Percentiles rank a stretch among this genome's conserved stretches.
Conservation (phyloP, 1,140 invertebrate species). For the Drosophila pallidifrons region DNA sequence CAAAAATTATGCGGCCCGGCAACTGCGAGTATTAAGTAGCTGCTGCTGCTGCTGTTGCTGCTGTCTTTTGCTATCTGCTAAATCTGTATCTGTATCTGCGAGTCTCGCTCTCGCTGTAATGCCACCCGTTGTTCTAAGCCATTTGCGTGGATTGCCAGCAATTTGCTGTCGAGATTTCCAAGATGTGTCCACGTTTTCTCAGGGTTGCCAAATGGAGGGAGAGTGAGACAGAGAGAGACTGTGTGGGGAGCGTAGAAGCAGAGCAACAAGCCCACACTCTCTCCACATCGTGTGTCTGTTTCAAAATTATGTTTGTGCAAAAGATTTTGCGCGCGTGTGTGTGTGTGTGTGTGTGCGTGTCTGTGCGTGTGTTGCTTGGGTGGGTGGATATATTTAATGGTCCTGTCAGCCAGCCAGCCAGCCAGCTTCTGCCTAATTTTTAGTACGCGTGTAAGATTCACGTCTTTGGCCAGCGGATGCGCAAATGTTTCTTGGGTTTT, state of each 20-base stretch:
- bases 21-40: slow-evolving; percentile 54
- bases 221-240: too few species aligned
- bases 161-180: slow-evolving; percentile 81
- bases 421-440: slow-evolving; percentile 46
- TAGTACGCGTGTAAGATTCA: slow-evolving; percentile 45
- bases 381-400: slow-evolving; percentile 27
- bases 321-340: slow-evolving; percentile 66
- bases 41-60: too few species aligned
- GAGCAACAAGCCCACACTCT: slow-evolving; percentile 21
- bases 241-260: background rate
- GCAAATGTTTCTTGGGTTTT: slow-evolving; percentile 47
- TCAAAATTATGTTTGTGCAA: slow-evolving; percentile 84
- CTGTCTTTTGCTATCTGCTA: slow-evolving; percentile 4
- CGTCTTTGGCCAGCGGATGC: slow-evolving; percentile 62
- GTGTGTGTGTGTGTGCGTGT: slow-evolving; percentile 14
- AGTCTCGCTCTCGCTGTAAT: slow-evolving; percentile 44
- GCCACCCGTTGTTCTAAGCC: slow-evolving; percentile 83
- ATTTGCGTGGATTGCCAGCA: slow-evolving; percentile 84
- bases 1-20: slow-evolving; percentile 73
- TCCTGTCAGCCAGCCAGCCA: slow-evolving; percentile 28
- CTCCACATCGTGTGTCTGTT: slow-evolving; percentile 72
- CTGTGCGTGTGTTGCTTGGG: slow-evolving; percentile 25
- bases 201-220: background rate
- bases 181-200: slow-evolving; percentile 54
- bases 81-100: slow-evolving; percentile 8